Conservation (phyloP, 2,797 vertebrate genomes). For the Glossophaga mutica region DNA sequence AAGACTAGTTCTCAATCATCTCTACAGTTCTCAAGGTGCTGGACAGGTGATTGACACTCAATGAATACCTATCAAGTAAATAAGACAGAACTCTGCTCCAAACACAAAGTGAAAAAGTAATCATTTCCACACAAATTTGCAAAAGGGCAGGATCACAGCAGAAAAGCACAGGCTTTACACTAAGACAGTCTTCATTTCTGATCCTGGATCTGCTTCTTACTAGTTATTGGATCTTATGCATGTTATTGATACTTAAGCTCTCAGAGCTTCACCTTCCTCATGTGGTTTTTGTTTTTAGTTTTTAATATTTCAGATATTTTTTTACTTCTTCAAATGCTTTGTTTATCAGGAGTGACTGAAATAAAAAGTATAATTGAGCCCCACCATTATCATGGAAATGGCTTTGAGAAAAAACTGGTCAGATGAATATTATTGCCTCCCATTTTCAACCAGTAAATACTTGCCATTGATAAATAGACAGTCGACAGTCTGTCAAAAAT, state of each 20-base stretch:
- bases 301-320: not conserved
- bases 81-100: not conserved
- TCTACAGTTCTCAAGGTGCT: not conserved
- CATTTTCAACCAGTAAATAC: not conserved
- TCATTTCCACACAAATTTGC: not conserved
- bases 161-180: not conserved
- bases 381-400: not conserved
- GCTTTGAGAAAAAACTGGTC: not conserved
- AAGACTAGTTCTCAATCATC: not conserved
- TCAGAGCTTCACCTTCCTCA: conserved; percentile 7
- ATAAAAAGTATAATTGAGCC: not conserved
- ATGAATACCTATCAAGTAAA: conserved; percentile 8
- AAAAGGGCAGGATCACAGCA: not conserved
- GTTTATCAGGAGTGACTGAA: not conserved
- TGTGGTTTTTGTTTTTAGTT: not conserved
- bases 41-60: not conserved
- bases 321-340: not conserved
- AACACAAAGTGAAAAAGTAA: not conserved
- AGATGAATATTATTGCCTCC: not conserved
- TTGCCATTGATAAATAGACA: not conserved
- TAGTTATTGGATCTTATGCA: not conserved
- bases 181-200: conserved; percentile 21
- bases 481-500: not conserved
- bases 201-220: not conserved
- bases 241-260: not conserved